Evolutionary conservation across 2,888 invertebrate species (phyloP), one percentile per base, ranked within the genome.

Genomic region (Prionchulus punctatus): DNA sequence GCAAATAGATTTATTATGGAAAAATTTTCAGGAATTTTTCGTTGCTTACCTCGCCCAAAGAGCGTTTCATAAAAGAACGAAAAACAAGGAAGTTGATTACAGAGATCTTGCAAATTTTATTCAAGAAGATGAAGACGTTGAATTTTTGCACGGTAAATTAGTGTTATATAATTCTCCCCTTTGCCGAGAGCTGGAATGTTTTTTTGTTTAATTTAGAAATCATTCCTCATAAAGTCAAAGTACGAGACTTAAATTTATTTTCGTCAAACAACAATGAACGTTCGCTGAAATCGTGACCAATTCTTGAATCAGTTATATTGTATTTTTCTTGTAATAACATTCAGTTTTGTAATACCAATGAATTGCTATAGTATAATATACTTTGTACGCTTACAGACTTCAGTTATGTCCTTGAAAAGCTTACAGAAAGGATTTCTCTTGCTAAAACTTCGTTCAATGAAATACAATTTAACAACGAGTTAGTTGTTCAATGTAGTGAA

Each of bases 21-120:
- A 36, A 36, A 18, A 12, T 4, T 49, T 26, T 28, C 30, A 49
- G 50, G 50, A 49, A 49, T 49, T 49, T 49, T 49, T 49, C 23
- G 28, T 49, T 23, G 28, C 4, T 28, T 30, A 49, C 28, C 7
- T 49, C 4, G 50, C 50, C 7, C 50, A 30, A 49, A 4, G 30
- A 49, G 50, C 50, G 7, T 28, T n/a, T 21, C 28, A 49, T 12
- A 49, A 30, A 30, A 4, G 50, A 49, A 4, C 7, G 23, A n/a
- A 26, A 15, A 15, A 4, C 12, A 4, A 21, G 26, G 28, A 28
- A 28, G 50, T 49, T 4, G 15, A 49, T 12, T 49, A 49, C 30
- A 7, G 28, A 7, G 50, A 49, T 28, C 21, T 49, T 7, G 50
- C 50, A 3, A 28, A 7, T 12, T 49, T 18, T 49, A 30, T 49